phyloP scores from a whole-genome alignment of 2,797 vertebrate genomes.

The Helicolenus hilgendorfi region DNA sequence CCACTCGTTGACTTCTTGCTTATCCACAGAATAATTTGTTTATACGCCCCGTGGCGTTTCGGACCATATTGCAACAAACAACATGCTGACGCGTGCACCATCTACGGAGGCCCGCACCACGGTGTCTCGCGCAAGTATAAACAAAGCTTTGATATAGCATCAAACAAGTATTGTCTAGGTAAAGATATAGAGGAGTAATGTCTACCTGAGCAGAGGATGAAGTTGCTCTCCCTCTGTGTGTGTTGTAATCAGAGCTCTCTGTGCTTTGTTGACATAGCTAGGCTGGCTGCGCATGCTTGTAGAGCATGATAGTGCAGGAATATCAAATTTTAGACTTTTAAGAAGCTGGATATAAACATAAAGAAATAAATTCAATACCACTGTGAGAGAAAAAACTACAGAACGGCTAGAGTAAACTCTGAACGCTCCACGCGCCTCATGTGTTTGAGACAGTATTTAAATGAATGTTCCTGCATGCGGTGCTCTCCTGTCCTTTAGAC shows the following conservation, averaged over 20 bases:
- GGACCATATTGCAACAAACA: no score
- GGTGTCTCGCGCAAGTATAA: no score
- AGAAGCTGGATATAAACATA: neutral
- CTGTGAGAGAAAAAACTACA: neutral
- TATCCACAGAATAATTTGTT: no score
- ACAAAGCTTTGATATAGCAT: neutral
- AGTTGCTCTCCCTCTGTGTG: neutral
- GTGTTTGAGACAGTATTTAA: conserved; percentile 18
- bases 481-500: conserved; percentile 32
- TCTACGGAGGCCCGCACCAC: no score
- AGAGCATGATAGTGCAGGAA: no score
- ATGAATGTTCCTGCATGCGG: conserved; percentile 4
- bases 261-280: neutral
- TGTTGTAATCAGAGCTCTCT: neutral
- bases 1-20: no score
- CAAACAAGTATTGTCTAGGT: neutral
- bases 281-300: neutral
- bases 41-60: no score
- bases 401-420: neutral
- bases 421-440: neutral
- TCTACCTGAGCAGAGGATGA: neutral
- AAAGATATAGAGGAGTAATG: neutral
- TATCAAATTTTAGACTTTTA: neutral
- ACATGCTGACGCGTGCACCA: fast-evolving
- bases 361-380: neutral